Base-by-base conservation (phyloP, 2,113 vertebrate species). In the Seriola quinqueradiata region DNA sequence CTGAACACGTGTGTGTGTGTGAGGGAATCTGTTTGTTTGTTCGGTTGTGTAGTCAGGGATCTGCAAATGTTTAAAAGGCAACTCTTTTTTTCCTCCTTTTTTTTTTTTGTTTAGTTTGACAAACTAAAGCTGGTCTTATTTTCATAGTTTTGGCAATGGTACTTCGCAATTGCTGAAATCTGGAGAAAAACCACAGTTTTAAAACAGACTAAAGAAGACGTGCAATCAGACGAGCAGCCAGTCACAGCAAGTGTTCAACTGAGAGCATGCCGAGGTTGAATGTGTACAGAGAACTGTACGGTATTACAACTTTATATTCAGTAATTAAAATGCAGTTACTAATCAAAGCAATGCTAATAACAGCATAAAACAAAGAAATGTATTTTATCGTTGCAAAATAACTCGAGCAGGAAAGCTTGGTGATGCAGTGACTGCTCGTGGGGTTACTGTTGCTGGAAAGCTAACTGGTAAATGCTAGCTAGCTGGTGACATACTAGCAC, bases 11-110 rank as follows among this genome's bases (percentile, higher is more conserved):
- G 16, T 52, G 46, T 25, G 17, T 32, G 77, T 36, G 10, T 59
- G 17, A 21, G 50, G 7, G 50, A 5, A 50, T 50, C 46, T 42
- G 38, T 58, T 57, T 67, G 67, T 64, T 32, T 79, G 74, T 83
- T 65, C 72, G 68, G 10, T 0, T 12, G 36, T 38, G 69, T 68
- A 14, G 36, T 6, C 69, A 61, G 10, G 61, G 44, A 72, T n/a
- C 50, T 72, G 69, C 1, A 1, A 63, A 32, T 12, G 32, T 60
- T 59, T 52, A 58, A 64, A 71, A 28, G 68, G 34, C 38, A 1
- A 50, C 13, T 36, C 9, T 14, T 5, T 4, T 36, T 48, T 21
- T 44, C 19, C 9, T 8, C 2, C 10, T 42, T 9, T 14, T 36
- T 19, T 19, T 52, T 8, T 36, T 19, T 52, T 8, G 5, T 59